phyloP scores from a whole-genome alignment of 1,140 invertebrate species.

The Drosophila rufa region DNA sequence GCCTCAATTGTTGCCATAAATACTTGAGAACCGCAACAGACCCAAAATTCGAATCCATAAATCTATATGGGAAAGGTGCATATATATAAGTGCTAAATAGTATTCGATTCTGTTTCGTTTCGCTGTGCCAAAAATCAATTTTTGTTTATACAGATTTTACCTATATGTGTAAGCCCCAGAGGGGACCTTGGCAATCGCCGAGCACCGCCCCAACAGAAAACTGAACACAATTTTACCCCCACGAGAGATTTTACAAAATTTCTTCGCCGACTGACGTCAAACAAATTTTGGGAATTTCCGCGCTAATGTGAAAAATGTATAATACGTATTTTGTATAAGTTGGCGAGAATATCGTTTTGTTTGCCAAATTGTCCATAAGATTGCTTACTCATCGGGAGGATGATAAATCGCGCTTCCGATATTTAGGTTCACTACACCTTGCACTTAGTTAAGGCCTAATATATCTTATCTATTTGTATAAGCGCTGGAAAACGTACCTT shows the following conservation, averaged over 20 bases:
- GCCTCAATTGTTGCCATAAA: slow-evolving; percentile 30
- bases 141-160: slow-evolving; percentile 43
- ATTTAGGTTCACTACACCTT: slow-evolving; percentile 2
- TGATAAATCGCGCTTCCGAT: slow-evolving; percentile 17
- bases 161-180: slow-evolving; percentile 27
- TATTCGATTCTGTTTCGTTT: slow-evolving; percentile 32
- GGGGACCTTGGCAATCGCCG: slow-evolving; percentile 38
- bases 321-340: slow-evolving; percentile 41
- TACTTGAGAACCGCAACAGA: slow-evolving; percentile 12
- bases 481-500: slow-evolving; percentile 49
- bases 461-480: slow-evolving; percentile 64
- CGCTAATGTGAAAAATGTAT: slow-evolving; percentile 52
- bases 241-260: slow-evolving; percentile 37
- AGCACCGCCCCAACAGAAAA: slow-evolving; percentile 7
- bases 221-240: slow-evolving; percentile 25
- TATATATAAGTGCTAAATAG: slow-evolving; percentile 18
- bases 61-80: slow-evolving; percentile 8
- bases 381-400: slow-evolving; percentile 51
- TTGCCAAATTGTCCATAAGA: slow-evolving; percentile 28
- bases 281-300: slow-evolving; percentile 66
- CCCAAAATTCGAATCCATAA: slow-evolving; percentile 21
- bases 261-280: slow-evolving; percentile 63
- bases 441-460: slow-evolving; percentile 4
- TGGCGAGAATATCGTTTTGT: slow-evolving; percentile 30
- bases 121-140: slow-evolving; percentile 43